These are phyloP conservation scores for Drosophila stalkeri DNA, from an alignment of 2,888 invertebrate species.

Conservation along the genomic window DNA sequence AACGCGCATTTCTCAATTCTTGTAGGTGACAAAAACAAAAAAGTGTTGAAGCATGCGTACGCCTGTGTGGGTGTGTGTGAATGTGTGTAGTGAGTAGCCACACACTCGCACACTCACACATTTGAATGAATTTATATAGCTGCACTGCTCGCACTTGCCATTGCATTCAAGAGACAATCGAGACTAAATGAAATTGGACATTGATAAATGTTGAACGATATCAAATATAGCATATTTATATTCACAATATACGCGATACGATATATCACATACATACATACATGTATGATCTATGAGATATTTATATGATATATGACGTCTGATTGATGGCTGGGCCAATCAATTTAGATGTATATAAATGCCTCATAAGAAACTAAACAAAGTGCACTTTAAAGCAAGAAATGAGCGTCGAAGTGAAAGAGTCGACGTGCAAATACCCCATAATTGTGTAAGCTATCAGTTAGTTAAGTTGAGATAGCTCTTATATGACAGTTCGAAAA, in stretches of 20 bases:
- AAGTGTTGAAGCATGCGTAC: not conserved
- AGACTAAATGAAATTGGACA: constrained; percentile 20
- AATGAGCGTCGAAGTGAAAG: not conserved
- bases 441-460: not conserved
- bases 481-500: not conserved
- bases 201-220: constrained; percentile 30
- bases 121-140: not conserved
- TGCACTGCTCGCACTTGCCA: constrained; percentile 17
- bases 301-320: constrained; percentile 16
- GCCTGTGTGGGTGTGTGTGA: not conserved
- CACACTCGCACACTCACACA: not conserved
- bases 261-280: constrained; percentile 1
- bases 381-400: constrained; percentile 18
- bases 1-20: constrained; percentile 14
- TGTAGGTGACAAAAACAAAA: constrained; percentile 24
- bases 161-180: constrained; percentile 3
- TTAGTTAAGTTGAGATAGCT: accelerated
- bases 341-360: constrained; percentile 22
- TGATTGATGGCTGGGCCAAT: constrained; percentile 34
- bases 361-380: constrained; percentile 10
- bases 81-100: constrained; percentile 1
- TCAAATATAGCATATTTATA: constrained; percentile 9
- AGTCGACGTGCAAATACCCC: not conserved
- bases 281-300: constrained; percentile 3
- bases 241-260: constrained; percentile 2